Evolutionary conservation across 2,797 vertebrate genomes (phyloP), one percentile per base, ranked within the genome.

Genomic region (Percopsis omiscomaycus): DNA sequence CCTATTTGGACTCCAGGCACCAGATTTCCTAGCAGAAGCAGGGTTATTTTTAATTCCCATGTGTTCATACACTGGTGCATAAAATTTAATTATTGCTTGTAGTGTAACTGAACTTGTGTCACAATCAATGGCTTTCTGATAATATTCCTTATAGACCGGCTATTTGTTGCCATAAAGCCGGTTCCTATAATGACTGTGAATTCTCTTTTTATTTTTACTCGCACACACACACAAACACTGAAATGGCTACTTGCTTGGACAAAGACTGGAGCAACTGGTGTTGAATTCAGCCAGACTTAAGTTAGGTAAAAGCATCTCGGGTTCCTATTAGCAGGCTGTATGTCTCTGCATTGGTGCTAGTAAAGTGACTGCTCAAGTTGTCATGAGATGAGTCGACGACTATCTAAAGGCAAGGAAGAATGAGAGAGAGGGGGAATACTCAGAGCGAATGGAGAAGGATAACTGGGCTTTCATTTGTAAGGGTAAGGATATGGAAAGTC

Each of bases 401-500:
- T 59, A 63, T 45, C 56, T 60, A 62, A 48, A 71, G 66, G 52
- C 37, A 1, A 62, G 50, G 52, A 68, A 83, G 80, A 60, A 89
- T 88, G 88, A 84, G 46, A 69, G 62, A 55, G 8, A n/a, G 62
- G 49, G 61, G 28, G 6, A 77, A 42, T 53, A 52, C 61, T 32
- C 60, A 52, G 64, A 66, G 58, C 29, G 71, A 69, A 90, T 89
- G 89, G 87, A 90, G 56, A 85, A 82, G 15, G 84, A 88, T 74
- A 84, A 74, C 84, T 89, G 85, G 86, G 82, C 84, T 75, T 89
- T 90, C 32, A 85, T 89, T 45, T 75, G 37, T 9, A 42, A 50
- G 72, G 86, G 88, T 89, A 85, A 88, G 87, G 66, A 64, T 44
- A 1, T 65, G 22, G 46, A 16, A 49, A 29, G 60, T 58, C 1